Percentiles rank a stretch among this genome's conserved stretches.
These are phyloP conservation scores for Troilus luridus DNA, from an alignment of 2,888 invertebrate genomes.

Conservation along the genomic window DNA sequence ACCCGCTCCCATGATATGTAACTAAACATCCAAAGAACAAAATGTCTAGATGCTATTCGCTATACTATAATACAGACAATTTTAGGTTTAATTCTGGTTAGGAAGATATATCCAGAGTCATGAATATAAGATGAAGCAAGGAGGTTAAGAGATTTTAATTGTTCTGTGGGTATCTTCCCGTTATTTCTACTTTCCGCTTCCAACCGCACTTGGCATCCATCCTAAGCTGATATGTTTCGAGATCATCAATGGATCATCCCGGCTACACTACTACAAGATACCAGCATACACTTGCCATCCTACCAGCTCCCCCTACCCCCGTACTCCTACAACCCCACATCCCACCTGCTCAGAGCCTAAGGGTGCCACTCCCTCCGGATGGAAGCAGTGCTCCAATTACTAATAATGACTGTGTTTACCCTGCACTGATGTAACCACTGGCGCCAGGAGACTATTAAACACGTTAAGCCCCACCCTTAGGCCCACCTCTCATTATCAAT, in stretches of 20 bases:
- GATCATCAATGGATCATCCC: not conserved
- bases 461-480: slow-evolving; percentile 41
- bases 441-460: slow-evolving; percentile 47
- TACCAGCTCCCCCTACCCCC: not conserved
- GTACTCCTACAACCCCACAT: not conserved
- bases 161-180: not conserved
- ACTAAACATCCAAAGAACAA: too few relatives aligned
- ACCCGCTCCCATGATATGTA: too few relatives aligned
- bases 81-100: too few relatives aligned
- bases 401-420: slow-evolving; percentile 55
- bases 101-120: too few relatives aligned
- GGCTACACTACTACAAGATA: not conserved
- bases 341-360: slow-evolving; percentile 21
- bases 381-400: slow-evolving; percentile 51
- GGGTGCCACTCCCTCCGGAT: slow-evolving; percentile 48
- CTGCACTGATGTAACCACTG: slow-evolving; percentile 50
- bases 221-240: too few relatives aligned
- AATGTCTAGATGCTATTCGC: too few relatives aligned
- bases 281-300: not conserved
- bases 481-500: slow-evolving; percentile 33
- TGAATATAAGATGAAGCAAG: too few relatives aligned
- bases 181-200: not conserved
- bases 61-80: too few relatives aligned
- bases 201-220: too few relatives aligned
- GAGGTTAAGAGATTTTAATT: not conserved